Evolutionary conservation across 64 coral and sea anemone species (phyloP).

Genomic region (Montipora sp.): DNA sequence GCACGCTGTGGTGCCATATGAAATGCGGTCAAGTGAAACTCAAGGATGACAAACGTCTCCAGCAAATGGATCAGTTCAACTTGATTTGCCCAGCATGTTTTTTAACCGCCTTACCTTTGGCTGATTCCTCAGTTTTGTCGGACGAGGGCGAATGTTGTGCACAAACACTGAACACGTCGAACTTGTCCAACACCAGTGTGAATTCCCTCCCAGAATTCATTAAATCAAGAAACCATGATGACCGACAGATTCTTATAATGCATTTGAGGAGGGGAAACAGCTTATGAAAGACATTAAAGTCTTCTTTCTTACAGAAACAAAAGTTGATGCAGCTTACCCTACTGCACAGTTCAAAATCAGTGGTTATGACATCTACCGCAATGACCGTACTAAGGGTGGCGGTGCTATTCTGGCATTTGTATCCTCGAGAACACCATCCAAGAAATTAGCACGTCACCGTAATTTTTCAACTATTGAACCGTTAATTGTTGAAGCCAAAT

Average conservation of each 20-base stretch:
- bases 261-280: constrained; percentile 44
- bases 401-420: constrained; percentile 43
- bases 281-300: constrained; percentile 21
- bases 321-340: constrained; percentile 35
- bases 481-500: constrained; percentile 3
- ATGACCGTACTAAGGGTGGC: constrained; percentile 39
- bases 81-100: neutral
- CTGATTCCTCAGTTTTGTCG: no score
- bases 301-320: constrained; percentile 39
- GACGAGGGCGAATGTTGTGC: no score
- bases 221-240: neutral
- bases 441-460: constrained; percentile 3
- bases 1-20: no score
- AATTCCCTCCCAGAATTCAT: neutral
- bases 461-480: neutral
- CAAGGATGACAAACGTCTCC: neutral
- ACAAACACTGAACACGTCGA: no score
- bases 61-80: neutral
- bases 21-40: neutral
- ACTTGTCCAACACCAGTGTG: no score
- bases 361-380: constrained; percentile 27
- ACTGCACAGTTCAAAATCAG: constrained; percentile 26
- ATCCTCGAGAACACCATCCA: constrained; percentile 30
- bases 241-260: constrained; percentile 1
- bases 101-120: neutral